Evolutionary conservation across 2,113 vertebrate genomes (phyloP), one percentile per base, ranked within the genome.

Genomic region (Paramormyrops kingsleyae): DNA sequence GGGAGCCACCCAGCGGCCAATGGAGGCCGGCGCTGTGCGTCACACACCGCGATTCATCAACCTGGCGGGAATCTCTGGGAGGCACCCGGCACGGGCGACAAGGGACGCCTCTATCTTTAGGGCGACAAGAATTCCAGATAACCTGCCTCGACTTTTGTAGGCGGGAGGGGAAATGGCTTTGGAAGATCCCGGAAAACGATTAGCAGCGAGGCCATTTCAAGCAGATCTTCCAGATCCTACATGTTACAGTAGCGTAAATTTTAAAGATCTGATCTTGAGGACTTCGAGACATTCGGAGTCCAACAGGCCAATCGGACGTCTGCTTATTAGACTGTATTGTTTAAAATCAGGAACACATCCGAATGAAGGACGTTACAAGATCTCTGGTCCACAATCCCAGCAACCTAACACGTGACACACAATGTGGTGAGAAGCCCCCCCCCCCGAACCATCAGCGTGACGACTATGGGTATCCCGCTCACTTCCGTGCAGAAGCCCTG

Each of bases 401-500:
- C 10, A 35, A 15, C 66, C 12, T 15, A 77, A 42, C 13, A 42
- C 6, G 2, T 42, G 35, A 80, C 74, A 39, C 70, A 80, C 74
- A 77, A 17, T 39, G 74, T 17, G 13, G 35, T 74, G 10, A 39
- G 70, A 74, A 35, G 10, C 70, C 70, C 31, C 35, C 13, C 66
- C 13, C 10, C 70, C 31, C 27, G 0, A 7, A 77, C 10, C 70
- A 8, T 74, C 66, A 13, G 66, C 12, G 66, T 77, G 70, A 77
- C 13, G 27, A 35, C 31, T 4, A 35, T 31, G 70, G 21, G 10
- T 39, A 94, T 95, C 94, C 94, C 93, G 95, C 94, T 95, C 93
- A 91, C 94, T 95, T 95, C 91, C 92, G 93, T 94, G 92, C 93
- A 93, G 94, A 94, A 94, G 94, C 90, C 94, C 92, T 92, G 93